Evolutionary conservation across 2,888 invertebrate genomes (phyloP), one percentile per base, ranked within the genome.

Genomic region (Agrotis clavis): DNA sequence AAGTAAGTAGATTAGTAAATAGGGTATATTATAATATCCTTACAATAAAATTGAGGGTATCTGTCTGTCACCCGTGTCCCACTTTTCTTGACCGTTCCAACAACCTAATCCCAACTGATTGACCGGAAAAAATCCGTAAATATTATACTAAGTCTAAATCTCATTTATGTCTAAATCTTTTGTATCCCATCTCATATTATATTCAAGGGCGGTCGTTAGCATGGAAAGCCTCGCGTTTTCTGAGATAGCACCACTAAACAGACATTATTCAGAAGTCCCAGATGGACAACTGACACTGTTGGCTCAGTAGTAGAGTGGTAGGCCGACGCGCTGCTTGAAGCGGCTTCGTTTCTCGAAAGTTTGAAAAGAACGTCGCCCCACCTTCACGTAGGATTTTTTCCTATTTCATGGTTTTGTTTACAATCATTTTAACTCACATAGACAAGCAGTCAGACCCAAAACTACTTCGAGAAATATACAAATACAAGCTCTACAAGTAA

Each of bases 151-250:
- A 76, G 4, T 18, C 50, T n/a, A n/a, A n/a, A n/a, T n/a, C 0
- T 16, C 14, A 45, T 54, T 71, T 63, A 59, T 48, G 14, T 35
- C 4, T 13, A 2, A 65, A 61, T 14, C 60, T 54, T 4, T 41
- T n/a, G 7, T 61, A 65, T 21, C 64, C 19, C 18, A 45, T 60
- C 48, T 61, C 60, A 14, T 76, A 65, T n/a, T 25, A 47, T n/a
- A 79, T 66, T 51, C 74, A 76, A 76, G 65, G 74, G 1, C 60
- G 61, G 61, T 51, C 80, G 65, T 76, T 73, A 57, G 19, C 56
- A 61, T 56, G 45, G 14, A 50, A 61, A 79, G 47, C 66, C 35
- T 56, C 14, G 1, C 54, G 35, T 61, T 61, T 56, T 48, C 18
- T 7, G 16, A 56, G 16, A 51, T 47, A 7, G n/a, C 11, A 6